Percentiles rank a stretch among this genome's conserved stretches.
Evolutionary conservation across 2,888 invertebrate genomes (phyloP).

Genomic region (Pteria penguin): DNA sequence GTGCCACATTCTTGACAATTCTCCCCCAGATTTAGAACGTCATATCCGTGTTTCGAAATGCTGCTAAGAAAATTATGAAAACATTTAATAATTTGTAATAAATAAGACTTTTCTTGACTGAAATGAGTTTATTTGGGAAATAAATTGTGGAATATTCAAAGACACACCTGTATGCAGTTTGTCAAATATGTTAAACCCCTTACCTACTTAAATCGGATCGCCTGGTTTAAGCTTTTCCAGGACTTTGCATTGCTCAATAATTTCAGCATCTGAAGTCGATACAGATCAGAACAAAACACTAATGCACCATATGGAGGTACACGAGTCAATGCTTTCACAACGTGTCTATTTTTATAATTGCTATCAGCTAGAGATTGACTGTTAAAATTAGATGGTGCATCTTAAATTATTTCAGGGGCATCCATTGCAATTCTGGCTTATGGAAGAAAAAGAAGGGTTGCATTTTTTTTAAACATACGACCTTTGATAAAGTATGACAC

Average conservation of each 20-base stretch:
- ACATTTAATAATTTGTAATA: too few species aligned
- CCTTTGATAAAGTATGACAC: too few species aligned
- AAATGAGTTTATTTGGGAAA: slow-evolving; percentile 30
- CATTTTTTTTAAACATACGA: too few species aligned
- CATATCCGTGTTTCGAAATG: too few species aligned
- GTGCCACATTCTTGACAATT: too few species aligned
- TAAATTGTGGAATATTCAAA: slow-evolving; percentile 26
- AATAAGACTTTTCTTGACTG: slow-evolving; percentile 25
- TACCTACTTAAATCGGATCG: slow-evolving; percentile 8
- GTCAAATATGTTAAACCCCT: slow-evolving; percentile 29
- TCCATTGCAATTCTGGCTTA: slow-evolving; percentile 9
- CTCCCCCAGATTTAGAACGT: too few species aligned
- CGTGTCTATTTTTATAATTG: slow-evolving; percentile 22
- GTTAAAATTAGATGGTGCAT: slow-evolving; percentile 6
- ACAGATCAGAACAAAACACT: slow-evolving; percentile 4
- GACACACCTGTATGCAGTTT: slow-evolving; percentile 6
- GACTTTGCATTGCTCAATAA: slow-evolving; percentile 4
- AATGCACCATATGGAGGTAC: slow-evolving; percentile 22
- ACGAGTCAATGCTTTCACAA: slow-evolving; percentile 28
- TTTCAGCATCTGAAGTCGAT: not conserved
- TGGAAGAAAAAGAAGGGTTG: too few species aligned
- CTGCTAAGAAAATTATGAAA: too few species aligned
- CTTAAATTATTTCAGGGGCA: not conserved
- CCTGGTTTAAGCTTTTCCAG: not conserved
- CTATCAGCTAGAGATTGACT: slow-evolving; percentile 11